Conservation (phyloP, 2,797 vertebrate genomes). For the Falco cherrug region DNA sequence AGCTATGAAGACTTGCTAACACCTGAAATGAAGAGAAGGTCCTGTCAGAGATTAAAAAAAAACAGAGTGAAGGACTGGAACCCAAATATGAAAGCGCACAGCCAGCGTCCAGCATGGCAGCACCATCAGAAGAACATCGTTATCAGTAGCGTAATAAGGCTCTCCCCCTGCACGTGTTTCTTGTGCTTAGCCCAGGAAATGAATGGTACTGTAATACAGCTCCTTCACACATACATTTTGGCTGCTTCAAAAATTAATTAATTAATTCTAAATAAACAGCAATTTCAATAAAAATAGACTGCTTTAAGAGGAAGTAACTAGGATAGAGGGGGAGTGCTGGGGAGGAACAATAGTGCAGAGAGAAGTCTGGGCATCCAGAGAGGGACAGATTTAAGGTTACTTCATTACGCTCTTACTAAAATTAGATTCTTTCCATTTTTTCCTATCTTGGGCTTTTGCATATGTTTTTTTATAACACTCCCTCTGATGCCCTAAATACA, state of each 20-base stretch:
- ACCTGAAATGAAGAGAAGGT: background rate
- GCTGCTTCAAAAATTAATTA: background rate
- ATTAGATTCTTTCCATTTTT: background rate
- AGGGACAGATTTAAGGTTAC: background rate
- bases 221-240: background rate
- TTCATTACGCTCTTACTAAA: background rate
- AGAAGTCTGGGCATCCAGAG: background rate
- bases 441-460: background rate
- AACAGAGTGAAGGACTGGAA: background rate
- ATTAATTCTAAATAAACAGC: background rate
- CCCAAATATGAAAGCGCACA: background rate
- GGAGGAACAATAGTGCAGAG: background rate
- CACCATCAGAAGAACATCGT: background rate
- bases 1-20: background rate
- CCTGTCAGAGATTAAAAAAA: background rate
- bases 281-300: background rate
- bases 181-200: background rate
- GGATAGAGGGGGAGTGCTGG: background rate
- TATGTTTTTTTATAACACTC: background rate
- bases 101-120: background rate
- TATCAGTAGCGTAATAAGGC: rapidly evolving
- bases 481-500: background rate
- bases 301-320: background rate
- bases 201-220: background rate
- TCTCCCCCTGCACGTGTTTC: background rate